A percentile compares a stretch with the other conserved stretches of the same genome.
Evolutionary conservation across 2,797 vertebrate genomes (phyloP).

Genomic region (Eospalax fontanierii): DNA sequence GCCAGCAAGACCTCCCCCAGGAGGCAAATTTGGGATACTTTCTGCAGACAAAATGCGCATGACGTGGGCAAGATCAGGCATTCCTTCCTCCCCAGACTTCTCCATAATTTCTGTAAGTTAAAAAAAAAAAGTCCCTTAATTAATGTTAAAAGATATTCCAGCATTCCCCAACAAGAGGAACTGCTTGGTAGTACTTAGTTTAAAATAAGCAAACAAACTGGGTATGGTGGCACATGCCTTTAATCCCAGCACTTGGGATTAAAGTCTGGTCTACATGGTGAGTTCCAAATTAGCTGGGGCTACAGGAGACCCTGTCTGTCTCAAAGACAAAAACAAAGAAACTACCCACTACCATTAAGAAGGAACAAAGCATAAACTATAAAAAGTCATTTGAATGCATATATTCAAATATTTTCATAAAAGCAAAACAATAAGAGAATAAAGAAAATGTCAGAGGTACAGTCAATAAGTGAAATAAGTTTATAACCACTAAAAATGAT

Average conservation of each 20-base stretch:
- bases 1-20: conserved; percentile 98
- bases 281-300: too few species aligned
- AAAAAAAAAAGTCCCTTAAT: conserved; percentile 72
- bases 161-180: conserved; percentile 42
- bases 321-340: too few species aligned
- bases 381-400: neutral
- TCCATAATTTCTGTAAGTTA: conserved; percentile 94
- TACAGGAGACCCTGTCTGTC: too few species aligned
- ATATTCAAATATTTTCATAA: conserved; percentile 19
- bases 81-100: conserved; percentile 95
- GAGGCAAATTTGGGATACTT: conserved; percentile 97
- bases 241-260: too few species aligned
- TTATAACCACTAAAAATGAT: conserved; percentile 52
- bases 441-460: neutral
- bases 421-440: neutral
- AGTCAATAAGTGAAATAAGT: conserved; percentile 2
- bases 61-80: conserved; percentile 97
- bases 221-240: too few species aligned
- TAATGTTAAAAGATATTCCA: conserved; percentile 73
- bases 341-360: neutral
- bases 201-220: conserved; percentile 50
- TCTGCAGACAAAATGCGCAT: conserved; percentile 97
- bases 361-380: conserved; percentile 30
- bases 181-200: neutral
- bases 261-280: too few species aligned